Percentiles rank a stretch among this genome's conserved stretches.
These are phyloP conservation scores for Dasypus novemcinctus DNA, from an alignment of 2,113 vertebrate genomes.

Conservation along the genomic window DNA sequence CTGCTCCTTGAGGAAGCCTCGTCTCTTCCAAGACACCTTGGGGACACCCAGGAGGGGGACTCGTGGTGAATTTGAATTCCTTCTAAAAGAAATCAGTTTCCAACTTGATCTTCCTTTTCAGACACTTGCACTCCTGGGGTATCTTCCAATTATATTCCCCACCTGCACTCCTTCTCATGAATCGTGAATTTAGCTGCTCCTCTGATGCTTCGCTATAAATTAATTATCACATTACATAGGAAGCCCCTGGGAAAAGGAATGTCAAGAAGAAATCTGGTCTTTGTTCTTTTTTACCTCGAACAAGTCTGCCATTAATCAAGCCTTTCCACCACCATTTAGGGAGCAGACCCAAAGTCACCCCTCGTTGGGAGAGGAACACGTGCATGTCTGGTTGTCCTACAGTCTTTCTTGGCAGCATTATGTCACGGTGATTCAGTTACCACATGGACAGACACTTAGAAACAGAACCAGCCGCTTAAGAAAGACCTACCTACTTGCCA, in stretches of 20 bases:
- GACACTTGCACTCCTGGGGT: background rate
- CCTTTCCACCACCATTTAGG: conserved; percentile 37
- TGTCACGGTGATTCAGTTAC: conserved; percentile 19
- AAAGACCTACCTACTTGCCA: background rate
- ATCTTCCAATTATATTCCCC: background rate
- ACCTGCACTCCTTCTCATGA: background rate
- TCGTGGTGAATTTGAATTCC: background rate
- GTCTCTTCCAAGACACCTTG: background rate
- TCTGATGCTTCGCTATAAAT: conserved; percentile 13
- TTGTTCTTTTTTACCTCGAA: conserved; percentile 47
- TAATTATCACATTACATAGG: background rate
- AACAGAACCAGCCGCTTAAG: background rate
- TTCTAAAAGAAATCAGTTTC: background rate
- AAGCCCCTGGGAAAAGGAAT: conserved; percentile 45
- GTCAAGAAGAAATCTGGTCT: conserved; percentile 46
- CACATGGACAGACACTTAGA: background rate
- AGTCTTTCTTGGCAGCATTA: background rate
- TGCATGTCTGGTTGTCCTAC: background rate
- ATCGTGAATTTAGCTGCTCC: background rate
- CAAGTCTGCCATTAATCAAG: conserved; percentile 45
- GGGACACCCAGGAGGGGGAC: background rate
- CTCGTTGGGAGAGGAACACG: background rate
- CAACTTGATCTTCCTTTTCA: background rate
- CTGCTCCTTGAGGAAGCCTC: background rate
- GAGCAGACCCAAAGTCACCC: conserved; percentile 21